Evolutionary conservation across 2,797 vertebrate species (phyloP), one percentile per base, ranked within the genome.

Genomic region (Tragopan temminckii): DNA sequence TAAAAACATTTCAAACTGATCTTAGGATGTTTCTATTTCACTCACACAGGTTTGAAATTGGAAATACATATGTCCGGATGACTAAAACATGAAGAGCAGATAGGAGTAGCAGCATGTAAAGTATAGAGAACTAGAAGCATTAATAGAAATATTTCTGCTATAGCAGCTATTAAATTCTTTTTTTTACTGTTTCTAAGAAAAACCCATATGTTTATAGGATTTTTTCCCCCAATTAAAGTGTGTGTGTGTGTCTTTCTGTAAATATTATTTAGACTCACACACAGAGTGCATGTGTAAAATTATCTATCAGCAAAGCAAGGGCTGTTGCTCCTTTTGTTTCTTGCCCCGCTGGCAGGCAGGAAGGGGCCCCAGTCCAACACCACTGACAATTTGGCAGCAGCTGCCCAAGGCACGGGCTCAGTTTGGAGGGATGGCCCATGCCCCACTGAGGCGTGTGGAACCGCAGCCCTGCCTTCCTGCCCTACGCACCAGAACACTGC

Each of bases 131-230:
- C 52, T 85, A 92, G 64, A 87, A 77, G 85, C 90, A 93, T 90
- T 96, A 97, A 95, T 94, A 96, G 88, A 96, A 96, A 94, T 95
- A 96, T 95, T 96, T 96, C 93, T 89, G 63, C 81, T 83, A 53
- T 83, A 86, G 88, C 85, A 97, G 94, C 95, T 96, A 94, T 93
- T 94, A 96, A 95, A 80, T 92, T 16, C 46, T 82, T 69, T 62
- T 92, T 94, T 93, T 89, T 83, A 86, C 0, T 1, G 75, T 88
- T 94, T 96, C 80, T 81, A 94, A 93, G 62, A 93, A 96, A 52
- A 93, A 90, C 19, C 93, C 93, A 42, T 96, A 94, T 96, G 95
- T 82, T 94, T 93, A 83, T 69, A 59, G 42, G 72, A 84, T 76
- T 89, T 64, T 59, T 19, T 29, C 59, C 77, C 80, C 76, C 90